Evolutionary conservation across 2,888 invertebrate species (phyloP), one percentile per base, ranked within the genome.

Genomic region (Axea sp.): DNA sequence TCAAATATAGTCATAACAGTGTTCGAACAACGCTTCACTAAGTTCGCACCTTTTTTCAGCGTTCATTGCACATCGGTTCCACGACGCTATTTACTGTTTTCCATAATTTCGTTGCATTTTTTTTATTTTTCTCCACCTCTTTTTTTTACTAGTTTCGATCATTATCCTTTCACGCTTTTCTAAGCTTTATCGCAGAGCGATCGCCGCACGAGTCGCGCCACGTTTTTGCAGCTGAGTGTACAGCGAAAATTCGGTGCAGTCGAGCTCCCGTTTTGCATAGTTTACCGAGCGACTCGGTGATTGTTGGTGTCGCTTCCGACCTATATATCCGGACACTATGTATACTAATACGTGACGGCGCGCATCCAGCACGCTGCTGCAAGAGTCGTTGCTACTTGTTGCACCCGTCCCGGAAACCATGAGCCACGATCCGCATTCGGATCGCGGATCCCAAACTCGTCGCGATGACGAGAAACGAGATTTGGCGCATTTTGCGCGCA

Each of bases 381-480:
- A 80, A 81, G 81, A 81, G 80, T 79, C 80, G 80, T 84, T 83
- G 84, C 85, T 85, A 85, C 85, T 85, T 85, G 85, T 85, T 85
- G 85, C 85, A 82, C 81, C 67, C 73, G 77, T 77, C 80, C 81
- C 81, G 79, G 80, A 82, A 80, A 80, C 82, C 68, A 33, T 53
- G 62, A 35, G 49, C 60, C 47, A 31, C 65, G 49, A 53, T 73
- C 65, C 69, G 71, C 47, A 72, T 57, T 64, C 57, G 71, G 57
- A 64, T 43, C 64, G 71, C 64, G 71, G 55, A 71, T 71, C 53
- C 55, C 35, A 28, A 62, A 71, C 62, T 55, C 37, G 55, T 55
- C 45, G 33, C 62, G 37, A 43, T 28, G 39, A 55, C 60, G 28
- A 24, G n/a, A 71, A 71, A 71, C 14, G 71, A 55, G 71, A 71